These are phyloP conservation scores for Spea bombifrons DNA, from an alignment of 2,113 vertebrate species.

Conservation along the genomic window DNA sequence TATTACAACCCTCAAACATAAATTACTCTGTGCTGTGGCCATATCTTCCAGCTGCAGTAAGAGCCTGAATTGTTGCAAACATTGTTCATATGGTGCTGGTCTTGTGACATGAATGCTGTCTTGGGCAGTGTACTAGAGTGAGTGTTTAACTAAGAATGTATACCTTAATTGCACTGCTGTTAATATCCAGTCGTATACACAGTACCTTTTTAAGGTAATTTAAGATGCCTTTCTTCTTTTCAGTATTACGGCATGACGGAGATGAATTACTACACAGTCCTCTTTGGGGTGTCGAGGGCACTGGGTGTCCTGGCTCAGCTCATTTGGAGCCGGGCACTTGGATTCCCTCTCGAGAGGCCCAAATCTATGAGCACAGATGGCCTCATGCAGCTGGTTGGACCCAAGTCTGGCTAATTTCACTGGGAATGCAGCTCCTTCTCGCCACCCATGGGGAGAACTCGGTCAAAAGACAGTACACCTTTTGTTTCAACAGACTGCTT, in stretches of 20 bases:
- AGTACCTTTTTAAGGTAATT: no score
- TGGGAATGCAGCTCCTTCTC: conserved; percentile 36
- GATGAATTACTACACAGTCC: conserved; percentile 98
- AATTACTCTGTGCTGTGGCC: no score
- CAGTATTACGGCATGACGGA: conserved; percentile 96
- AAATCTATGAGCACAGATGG: conserved; percentile 96
- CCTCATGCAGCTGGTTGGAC: conserved; percentile 83
- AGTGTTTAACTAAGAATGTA: no score
- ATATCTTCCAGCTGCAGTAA: no score
- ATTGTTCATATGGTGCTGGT: no score
- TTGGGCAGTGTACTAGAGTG: no score
- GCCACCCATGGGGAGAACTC: conserved; percentile 44
- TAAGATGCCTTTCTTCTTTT: background rate
- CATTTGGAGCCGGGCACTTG: conserved; percentile 90
- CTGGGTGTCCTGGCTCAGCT: conserved; percentile 89
- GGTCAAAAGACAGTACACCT: conserved; percentile 69
- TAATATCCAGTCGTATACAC: no score
- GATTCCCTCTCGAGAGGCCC: conserved; percentile 92
- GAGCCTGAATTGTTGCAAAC: no score
- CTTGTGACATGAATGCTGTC: no score
- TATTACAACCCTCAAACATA: no score
- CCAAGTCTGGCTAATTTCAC: conserved; percentile 75
- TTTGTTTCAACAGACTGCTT: conserved; percentile 56
- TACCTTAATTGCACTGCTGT: no score
- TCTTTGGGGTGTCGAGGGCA: conserved; percentile 91